Conservation (phyloP, 2,113 vertebrate genomes). For the Lepus timidus region DNA sequence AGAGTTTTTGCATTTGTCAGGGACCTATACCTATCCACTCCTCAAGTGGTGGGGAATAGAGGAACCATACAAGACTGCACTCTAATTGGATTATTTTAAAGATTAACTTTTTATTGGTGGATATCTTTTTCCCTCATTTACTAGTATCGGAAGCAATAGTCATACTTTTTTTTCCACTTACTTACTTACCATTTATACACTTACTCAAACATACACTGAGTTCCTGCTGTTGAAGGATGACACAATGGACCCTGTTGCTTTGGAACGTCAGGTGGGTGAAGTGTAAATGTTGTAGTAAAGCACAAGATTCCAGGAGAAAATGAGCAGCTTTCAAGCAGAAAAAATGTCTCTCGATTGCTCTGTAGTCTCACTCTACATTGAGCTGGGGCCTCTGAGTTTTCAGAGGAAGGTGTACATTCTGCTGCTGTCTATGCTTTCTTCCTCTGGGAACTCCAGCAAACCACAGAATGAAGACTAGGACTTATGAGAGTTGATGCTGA, state of each 20-base stretch:
- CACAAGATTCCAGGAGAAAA: background rate
- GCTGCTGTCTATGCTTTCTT: background rate
- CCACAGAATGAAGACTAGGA: background rate
- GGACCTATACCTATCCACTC: no score
- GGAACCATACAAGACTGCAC: no score
- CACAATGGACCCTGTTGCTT: background rate
- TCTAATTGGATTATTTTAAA: background rate
- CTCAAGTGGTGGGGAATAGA: no score
- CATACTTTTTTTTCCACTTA: background rate
- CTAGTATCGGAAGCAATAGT: background rate
- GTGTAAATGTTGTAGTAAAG: background rate
- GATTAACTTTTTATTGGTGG: conserved; percentile 3
- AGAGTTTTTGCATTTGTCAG: no score
- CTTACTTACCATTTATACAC: background rate
- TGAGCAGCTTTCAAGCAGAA: background rate
- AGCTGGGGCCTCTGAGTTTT: background rate
- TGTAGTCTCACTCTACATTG: background rate
- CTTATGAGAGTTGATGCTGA: background rate
- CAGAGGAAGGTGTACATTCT: background rate
- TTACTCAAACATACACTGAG: background rate
- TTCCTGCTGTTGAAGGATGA: background rate
- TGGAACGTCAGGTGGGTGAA: background rate
- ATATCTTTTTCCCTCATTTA: background rate
- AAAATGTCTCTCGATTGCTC: background rate
- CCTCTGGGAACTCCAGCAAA: background rate